phyloP scores from a whole-genome alignment of 2,888 invertebrate genomes.

The Lithosia quadra region DNA sequence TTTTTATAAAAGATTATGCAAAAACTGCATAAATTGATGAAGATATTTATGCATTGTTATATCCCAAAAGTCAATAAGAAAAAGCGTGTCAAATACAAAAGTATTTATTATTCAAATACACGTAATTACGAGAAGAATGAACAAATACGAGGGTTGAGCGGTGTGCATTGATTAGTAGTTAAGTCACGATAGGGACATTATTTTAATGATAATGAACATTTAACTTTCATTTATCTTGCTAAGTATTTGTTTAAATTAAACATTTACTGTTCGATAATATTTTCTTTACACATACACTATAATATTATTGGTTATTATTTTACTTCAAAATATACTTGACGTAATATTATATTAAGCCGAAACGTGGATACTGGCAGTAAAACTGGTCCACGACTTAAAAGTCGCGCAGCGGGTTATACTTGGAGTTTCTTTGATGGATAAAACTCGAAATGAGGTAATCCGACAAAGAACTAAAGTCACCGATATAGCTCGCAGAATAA shows the following conservation, averaged over 20 bases:
- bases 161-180: background rate
- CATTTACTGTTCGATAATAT: background rate
- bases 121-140: conserved; percentile 5
- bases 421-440: no score
- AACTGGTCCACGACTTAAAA: no score
- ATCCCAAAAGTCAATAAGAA: background rate
- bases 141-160: background rate
- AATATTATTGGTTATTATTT: background rate
- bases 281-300: background rate
- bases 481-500: no score
- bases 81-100: conserved; percentile 9
- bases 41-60: background rate
- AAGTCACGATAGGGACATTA: background rate
- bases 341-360: no score
- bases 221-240: background rate
- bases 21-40: conserved; percentile 5
- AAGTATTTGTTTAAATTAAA: background rate
- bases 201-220: background rate
- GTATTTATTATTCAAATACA: background rate
- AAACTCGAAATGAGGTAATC: no score
- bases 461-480: no score
- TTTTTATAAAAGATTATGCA: background rate
- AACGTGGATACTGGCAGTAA: no score
- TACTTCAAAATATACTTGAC: background rate
- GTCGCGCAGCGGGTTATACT: no score